A percentile compares a stretch with the other conserved stretches of the same genome.
These are phyloP conservation scores for Aphrophora alni DNA, from an alignment of 2,888 invertebrate species.

Conservation along the genomic window DNA sequence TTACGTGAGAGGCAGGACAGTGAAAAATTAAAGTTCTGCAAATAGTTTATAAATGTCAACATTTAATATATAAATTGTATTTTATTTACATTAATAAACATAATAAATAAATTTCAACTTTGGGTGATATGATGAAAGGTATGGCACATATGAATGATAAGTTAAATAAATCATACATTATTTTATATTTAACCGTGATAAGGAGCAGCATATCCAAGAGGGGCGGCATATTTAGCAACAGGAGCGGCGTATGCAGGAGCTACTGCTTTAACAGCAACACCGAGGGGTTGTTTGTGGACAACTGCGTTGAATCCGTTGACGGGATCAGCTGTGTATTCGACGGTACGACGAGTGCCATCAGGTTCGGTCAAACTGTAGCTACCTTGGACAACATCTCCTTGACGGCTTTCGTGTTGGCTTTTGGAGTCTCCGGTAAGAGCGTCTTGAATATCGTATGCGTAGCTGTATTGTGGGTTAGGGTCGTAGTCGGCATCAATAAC, in stretches of 20 bases:
- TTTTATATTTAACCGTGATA: neutral
- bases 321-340: conserved; percentile 51
- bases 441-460: conserved; percentile 51
- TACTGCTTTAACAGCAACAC: conserved; percentile 53
- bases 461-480: conserved; percentile 51
- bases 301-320: conserved; percentile 54
- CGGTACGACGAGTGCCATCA: conserved; percentile 38
- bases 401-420: conserved; percentile 50
- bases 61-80: neutral
- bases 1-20: too few species aligned
- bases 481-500: conserved; percentile 49
- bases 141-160: neutral
- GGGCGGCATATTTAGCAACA: conserved; percentile 53
- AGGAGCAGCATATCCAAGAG: conserved; percentile 56
- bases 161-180: neutral
- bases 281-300: conserved; percentile 54
- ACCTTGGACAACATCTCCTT: conserved; percentile 50
- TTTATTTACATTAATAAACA: neutral
- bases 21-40: too few species aligned
- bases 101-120: neutral
- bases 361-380: conserved; percentile 48
- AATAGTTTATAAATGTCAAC: too few species aligned
- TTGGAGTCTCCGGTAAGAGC: conserved; percentile 51
- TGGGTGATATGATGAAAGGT: neutral
- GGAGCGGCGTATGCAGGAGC: conserved; percentile 59